These are phyloP conservation scores for Malurus elegans DNA, from an alignment of 2,113 vertebrate species.

Conservation along the genomic window DNA sequence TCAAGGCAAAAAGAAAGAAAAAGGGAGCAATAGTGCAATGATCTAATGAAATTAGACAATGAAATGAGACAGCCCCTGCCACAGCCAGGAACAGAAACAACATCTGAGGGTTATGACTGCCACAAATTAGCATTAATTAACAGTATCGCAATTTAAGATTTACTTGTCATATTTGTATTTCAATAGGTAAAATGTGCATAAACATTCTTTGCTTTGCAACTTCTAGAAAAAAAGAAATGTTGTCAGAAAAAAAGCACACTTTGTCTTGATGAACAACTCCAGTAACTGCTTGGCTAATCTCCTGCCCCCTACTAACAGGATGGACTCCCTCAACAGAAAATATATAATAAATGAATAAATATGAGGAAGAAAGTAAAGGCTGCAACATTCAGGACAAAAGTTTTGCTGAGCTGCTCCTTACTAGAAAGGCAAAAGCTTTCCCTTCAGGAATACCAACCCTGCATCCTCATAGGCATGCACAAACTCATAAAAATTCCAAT, in stretches of 20 bases:
- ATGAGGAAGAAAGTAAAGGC: background rate
- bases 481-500: accelerated
- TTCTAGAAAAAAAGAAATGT: accelerated
- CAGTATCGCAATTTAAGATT: background rate
- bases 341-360: background rate
- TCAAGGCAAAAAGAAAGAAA: background rate
- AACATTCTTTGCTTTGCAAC: background rate
- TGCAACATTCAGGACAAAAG: background rate
- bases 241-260: background rate
- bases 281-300: background rate
- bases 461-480: background rate
- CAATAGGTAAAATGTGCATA: background rate
- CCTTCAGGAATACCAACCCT: background rate
- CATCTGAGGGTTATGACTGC: background rate
- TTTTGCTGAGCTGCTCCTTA: background rate
- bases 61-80: background rate
- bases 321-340: background rate
- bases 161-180: background rate
- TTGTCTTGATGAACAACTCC: background rate
- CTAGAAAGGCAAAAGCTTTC: background rate
- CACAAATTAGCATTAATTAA: background rate
- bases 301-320: background rate
- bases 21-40: background rate
- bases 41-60: background rate
- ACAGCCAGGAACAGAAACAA: background rate